Base-by-base conservation (phyloP, 2,888 invertebrate species). In the Micoletzkya japonica region DNA sequence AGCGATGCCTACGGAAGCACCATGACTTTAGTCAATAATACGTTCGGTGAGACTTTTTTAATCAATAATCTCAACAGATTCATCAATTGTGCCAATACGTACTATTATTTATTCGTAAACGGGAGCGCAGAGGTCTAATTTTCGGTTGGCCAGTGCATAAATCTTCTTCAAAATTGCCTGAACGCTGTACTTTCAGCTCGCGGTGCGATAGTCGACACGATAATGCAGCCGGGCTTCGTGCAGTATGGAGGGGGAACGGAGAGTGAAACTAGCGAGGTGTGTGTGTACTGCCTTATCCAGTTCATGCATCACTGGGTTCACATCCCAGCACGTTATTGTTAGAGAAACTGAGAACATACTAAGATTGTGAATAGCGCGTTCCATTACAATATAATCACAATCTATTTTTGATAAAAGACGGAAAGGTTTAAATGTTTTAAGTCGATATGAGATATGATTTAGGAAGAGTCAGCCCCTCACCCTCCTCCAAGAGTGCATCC, bases 201-300 rank as follows among this genome's bases (percentile, higher is more conserved):
- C n/a, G 70, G 73, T 4, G 56, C 76, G 1, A 75, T 79, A 4
- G 74, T 79, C 32, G 79, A 79, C 24, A 72, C 77, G 17, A 71
- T 75, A 24, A 71, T 77, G 64, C 79, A 73, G 39, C 73, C 77
- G 0, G 77, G 77, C 30, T 70, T 79, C n/a, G 71, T 74, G 4
- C 73, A 74, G 39, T 79, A 74, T 37, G 76, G 72, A 44, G 58
- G 59, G n/a, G 54, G 37, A 36, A 70, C 59, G n/a, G 34, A 32
- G 14, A 52, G 54, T 54, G 56, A 56, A 34, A 56, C 63, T 26
- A 66, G 64, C 30, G 64, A 66, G 36, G 64, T 64, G 28, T 17
- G 26, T 54, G 20, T 20, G 1, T 24, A 36, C 4, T 17, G 10
- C 36, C 1, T 17, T 59, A 37, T 59, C 28, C 20, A 54, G 30